These are phyloP conservation scores for Henicopernis longicauda DNA, from an alignment of 2,113 vertebrate species.

Conservation along the genomic window DNA sequence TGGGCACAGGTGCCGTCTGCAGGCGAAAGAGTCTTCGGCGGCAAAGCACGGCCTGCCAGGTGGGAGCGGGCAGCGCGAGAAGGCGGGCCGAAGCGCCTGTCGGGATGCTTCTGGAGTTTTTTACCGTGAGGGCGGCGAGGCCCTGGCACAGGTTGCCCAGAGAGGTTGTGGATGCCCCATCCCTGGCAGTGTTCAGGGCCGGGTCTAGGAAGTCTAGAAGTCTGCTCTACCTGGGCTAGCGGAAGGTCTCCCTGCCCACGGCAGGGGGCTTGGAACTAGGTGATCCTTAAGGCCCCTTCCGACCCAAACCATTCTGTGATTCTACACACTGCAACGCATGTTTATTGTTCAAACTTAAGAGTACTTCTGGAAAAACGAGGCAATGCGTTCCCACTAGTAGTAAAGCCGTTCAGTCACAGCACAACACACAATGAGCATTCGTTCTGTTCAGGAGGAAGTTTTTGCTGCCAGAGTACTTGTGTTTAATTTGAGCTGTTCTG, in stretches of 20 bases:
- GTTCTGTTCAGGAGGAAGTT: neutral
- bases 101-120: neutral
- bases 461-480: neutral
- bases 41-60: neutral
- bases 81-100: neutral
- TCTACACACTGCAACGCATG: fast-evolving
- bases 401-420: neutral
- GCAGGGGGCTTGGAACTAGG: too few relatives aligned
- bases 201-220: too few relatives aligned
- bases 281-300: neutral
- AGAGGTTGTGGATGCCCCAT: neutral
- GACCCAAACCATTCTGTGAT: neutral
- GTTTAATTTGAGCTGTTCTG: neutral
- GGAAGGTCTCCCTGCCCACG: neutral
- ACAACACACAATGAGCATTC: neutral
- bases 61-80: neutral
- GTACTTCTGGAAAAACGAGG: neutral
- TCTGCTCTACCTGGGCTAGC: too few relatives aligned
- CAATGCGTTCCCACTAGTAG: neutral
- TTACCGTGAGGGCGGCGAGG: fast-evolving
- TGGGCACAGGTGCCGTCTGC: neutral
- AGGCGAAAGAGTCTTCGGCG: neutral
- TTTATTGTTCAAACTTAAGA: neutral
- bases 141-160: neutral
- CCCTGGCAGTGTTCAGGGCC: neutral